Evolutionary conservation across 2,113 vertebrate genomes (phyloP), one percentile per base, ranked within the genome.

Genomic region (Edolisoma coerulescens): DNA sequence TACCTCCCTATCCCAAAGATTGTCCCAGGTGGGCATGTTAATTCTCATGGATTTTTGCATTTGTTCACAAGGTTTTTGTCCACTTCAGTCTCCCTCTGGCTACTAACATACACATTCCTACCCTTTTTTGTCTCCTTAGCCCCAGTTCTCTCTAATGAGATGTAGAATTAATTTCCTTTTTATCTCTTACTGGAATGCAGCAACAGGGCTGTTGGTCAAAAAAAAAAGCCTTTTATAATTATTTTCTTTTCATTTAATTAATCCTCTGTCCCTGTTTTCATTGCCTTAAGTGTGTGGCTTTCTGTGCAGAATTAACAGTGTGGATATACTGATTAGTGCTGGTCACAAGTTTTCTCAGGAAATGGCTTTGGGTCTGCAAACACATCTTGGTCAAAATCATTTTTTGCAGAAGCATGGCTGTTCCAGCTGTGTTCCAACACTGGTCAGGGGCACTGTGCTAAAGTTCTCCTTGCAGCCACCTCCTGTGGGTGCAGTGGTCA

Each of bases 171-270:
- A 76, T 81, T 90, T 89, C 19, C 37, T 77, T 90, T 90, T 67
- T 67, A 32, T 67, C 47, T 86, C 13, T 42, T 75, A 59, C 6
- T 77, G 64, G 50, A 90, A 73, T 22, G 50, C 6, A 81, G 22
- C 47, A 63, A 57, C 63, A 80, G 45, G 56, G 30, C 35, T 69
- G n/a, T 42, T 80, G 41, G 27, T 76, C 24, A 54, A 67, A 82
- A 90, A 74, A 70, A 57, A 79, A 33, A 10, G 7, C 24, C 28
- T 87, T 64, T 53, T 33, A 20, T 68, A 60, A 67, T 52, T 78
- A 28, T 94, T 92, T 86, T 68, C 27, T 75, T 88, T 75, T 53
- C 13, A 61, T 86, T 56, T 59, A 56, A 69, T 90, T 83, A 90
- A 54, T 80, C 50, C 39, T 87, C 28, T 70, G 50, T 53, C 86